phyloP scores from a whole-genome alignment of 2,113 vertebrate species.

The Benitochromis conjunctus region DNA sequence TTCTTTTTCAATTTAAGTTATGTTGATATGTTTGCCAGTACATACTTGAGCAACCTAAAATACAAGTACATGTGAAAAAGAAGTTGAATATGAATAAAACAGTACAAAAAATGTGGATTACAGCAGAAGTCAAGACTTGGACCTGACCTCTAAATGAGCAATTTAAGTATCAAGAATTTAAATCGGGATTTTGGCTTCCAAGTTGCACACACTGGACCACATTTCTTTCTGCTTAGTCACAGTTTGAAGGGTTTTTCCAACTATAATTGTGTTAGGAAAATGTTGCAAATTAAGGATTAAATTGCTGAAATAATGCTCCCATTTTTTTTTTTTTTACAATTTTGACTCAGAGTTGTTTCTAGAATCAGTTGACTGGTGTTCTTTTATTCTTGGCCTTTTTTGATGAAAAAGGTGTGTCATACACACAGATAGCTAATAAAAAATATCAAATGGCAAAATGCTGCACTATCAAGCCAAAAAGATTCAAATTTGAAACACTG shows the following conservation, averaged over 20 bases:
- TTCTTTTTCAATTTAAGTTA: neutral
- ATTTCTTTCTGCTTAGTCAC: conserved; percentile 22
- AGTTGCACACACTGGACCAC: neutral
- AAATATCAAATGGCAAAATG: neutral
- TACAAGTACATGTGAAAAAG: neutral
- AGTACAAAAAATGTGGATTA: neutral
- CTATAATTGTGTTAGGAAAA: neutral
- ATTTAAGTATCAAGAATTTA: neutral
- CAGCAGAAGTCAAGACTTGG: neutral
- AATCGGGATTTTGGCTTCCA: neutral
- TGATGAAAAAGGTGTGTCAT: neutral
- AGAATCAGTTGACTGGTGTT: conserved; percentile 2
- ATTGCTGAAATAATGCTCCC: neutral
- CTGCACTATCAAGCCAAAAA: neutral
- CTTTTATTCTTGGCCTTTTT: neutral
- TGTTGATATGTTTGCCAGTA: neutral
- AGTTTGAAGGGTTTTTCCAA: neutral
- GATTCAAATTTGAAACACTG: neutral
- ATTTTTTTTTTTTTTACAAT: neutral
- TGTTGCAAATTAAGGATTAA: conserved; percentile 13
- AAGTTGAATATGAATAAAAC: neutral
- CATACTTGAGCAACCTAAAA: neutral
- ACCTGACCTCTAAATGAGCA: neutral
- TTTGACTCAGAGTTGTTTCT: neutral
- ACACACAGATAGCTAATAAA: neutral